Conservation (phyloP, 2,888 invertebrate species). For the Caenorhabditis sp. region DNA sequence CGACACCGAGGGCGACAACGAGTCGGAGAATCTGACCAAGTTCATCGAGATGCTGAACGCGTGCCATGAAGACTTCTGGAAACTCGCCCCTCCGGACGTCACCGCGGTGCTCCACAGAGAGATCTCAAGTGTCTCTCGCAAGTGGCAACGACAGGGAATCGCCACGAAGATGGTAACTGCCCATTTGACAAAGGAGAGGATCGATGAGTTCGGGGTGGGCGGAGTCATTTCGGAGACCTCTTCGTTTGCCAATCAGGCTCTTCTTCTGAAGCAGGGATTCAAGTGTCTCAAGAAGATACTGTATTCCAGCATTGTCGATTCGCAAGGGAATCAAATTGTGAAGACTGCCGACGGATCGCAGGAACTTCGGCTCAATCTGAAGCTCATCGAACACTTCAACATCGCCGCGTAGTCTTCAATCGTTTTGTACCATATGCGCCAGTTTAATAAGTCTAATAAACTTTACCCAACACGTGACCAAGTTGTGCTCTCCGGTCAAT, state of each 20-base stretch:
- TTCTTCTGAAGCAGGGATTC: slow-evolving; percentile 48
- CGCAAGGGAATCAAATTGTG: slow-evolving; percentile 38
- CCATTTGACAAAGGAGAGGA: slow-evolving; percentile 6
- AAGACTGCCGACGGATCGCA: slow-evolving; percentile 43
- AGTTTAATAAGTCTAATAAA: neutral
- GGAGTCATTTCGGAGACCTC: slow-evolving; percentile 53
- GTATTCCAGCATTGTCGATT: slow-evolving; percentile 25
- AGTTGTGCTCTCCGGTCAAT: too few relatives aligned
- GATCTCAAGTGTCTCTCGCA: slow-evolving; percentile 32
- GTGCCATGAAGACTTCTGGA: slow-evolving; percentile 50
- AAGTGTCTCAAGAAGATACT: slow-evolving; percentile 40
- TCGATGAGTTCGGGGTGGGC: slow-evolving; percentile 15
- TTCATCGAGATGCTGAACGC: slow-evolving; percentile 40
- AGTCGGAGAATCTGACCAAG: slow-evolving; percentile 25
- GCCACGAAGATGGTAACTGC: slow-evolving; percentile 38
- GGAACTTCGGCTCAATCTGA: slow-evolving; percentile 35
- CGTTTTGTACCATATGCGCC: neutral
- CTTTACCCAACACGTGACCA: neutral
- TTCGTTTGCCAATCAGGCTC: slow-evolving; percentile 36
- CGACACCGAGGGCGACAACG: slow-evolving; percentile 10
- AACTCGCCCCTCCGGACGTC: slow-evolving; percentile 13
- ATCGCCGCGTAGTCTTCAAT: neutral
- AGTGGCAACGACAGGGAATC: slow-evolving; percentile 40
- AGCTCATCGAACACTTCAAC: slow-evolving; percentile 19
- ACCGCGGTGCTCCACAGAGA: slow-evolving; percentile 44